Conservation (phyloP, 2,797 vertebrate genomes). For the Channa striata region DNA sequence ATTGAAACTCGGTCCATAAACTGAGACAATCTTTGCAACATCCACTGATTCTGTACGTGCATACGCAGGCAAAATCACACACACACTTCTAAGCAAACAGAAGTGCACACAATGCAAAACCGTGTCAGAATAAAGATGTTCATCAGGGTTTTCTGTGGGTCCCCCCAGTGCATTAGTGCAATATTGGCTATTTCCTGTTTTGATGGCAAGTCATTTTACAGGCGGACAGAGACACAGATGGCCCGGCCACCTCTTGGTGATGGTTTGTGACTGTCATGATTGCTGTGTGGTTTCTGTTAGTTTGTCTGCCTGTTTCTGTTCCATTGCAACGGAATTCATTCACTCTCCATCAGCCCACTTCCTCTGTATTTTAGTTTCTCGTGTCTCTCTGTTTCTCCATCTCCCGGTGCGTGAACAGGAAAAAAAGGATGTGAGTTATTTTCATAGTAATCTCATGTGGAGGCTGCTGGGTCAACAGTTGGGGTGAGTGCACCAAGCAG, state of each 20-base stretch:
- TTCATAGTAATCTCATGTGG: conserved; percentile 55
- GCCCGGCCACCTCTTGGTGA: conserved; percentile 64
- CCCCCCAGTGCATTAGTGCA: conserved; percentile 52
- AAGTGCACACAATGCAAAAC: conserved; percentile 13
- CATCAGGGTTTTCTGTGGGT: conserved; percentile 23
- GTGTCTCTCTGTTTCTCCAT: conserved; percentile 32
- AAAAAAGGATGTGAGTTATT: conserved; percentile 47
- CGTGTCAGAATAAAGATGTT: conserved; percentile 17
- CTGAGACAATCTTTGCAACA: background rate
- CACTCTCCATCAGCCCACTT: conserved; percentile 27
- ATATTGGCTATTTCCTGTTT: conserved; percentile 77
- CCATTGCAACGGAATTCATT: conserved; percentile 17
- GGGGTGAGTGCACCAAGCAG: conserved; percentile 35
- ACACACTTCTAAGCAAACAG: conserved; percentile 11
- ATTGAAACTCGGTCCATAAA: conserved; percentile 2
- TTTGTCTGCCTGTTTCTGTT: conserved; percentile 35
- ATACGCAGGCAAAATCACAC: conserved; percentile 5
- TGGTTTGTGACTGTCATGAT: conserved; percentile 72
- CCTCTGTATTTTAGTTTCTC: conserved; percentile 20
- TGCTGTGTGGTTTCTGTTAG: conserved; percentile 64
- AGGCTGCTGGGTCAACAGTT: conserved; percentile 47
- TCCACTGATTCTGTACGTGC: background rate
- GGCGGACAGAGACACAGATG: conserved; percentile 62
- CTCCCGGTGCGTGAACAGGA: conserved; percentile 23
- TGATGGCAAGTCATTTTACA: conserved; percentile 59